Conservation (phyloP, 2,888 invertebrate genomes). For the Pollenia griseotomentosa region DNA sequence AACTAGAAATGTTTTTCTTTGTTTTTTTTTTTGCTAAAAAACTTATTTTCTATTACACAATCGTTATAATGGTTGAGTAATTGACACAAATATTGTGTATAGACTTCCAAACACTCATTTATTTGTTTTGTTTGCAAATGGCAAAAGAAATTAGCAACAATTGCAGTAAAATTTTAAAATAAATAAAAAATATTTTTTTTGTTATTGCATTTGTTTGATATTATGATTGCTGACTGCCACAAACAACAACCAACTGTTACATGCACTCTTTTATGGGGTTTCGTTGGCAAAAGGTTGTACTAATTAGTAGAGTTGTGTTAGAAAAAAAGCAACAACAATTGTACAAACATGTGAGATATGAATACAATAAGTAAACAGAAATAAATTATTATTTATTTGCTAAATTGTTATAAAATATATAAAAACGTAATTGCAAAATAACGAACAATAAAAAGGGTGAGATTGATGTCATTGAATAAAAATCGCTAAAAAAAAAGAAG, state of each 20-base stretch:
- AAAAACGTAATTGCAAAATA: neutral
- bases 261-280: neutral
- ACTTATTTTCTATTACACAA: constrained; percentile 46
- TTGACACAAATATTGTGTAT: constrained; percentile 57
- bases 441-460: neutral
- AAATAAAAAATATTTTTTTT: constrained; percentile 14
- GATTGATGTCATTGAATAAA: too few species aligned
- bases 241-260: constrained; percentile 52
- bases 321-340: constrained; percentile 6
- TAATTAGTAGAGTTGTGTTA: constrained; percentile 59
- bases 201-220: neutral
- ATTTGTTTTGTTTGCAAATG: constrained; percentile 9
- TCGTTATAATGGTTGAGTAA: constrained; percentile 51
- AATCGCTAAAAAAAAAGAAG: too few species aligned
- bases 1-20: constrained; percentile 54
- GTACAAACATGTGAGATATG: neutral
- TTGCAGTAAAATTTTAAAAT: constrained; percentile 30
- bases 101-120: neutral
- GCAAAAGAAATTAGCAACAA: constrained; percentile 64
- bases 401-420: constrained; percentile 47
- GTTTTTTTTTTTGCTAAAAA: neutral
- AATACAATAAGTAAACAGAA: neutral
- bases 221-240: constrained; percentile 9
- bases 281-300: constrained; percentile 42
- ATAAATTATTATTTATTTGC: constrained; percentile 49